A percentile compares a stretch with the other conserved stretches of the same genome.
Evolutionary conservation across 2,888 invertebrate genomes (phyloP).

Genomic region (Epinotia nisella): DNA sequence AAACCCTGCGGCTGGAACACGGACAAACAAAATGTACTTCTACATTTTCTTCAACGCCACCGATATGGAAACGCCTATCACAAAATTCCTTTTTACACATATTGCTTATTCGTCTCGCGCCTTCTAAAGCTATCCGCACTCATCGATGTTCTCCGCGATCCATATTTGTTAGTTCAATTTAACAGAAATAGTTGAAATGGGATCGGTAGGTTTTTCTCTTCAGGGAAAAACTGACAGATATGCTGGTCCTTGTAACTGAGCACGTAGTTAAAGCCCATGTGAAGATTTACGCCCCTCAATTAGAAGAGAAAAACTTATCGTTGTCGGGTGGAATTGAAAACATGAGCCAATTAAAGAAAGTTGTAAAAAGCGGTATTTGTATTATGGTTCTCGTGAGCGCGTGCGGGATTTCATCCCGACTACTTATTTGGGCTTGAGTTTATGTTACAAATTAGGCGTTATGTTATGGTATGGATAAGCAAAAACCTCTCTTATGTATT

Average conservation of each 20-base stretch:
- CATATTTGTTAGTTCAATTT: slow-evolving; percentile 34
- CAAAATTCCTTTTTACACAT: slow-evolving; percentile 3
- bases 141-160: slow-evolving; percentile 16
- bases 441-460: slow-evolving; percentile 30
- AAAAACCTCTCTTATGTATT: slow-evolving; percentile 1
- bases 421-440: slow-evolving; percentile 28
- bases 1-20: slow-evolving; percentile 4
- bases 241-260: slow-evolving; percentile 18
- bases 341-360: slow-evolving; percentile 40
- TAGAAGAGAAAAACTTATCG: slow-evolving; percentile 25
- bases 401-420: slow-evolving; percentile 34
- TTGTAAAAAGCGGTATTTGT: slow-evolving; percentile 37
- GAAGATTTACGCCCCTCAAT: slow-evolving; percentile 16
- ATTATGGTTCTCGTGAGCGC: slow-evolving; percentile 31
- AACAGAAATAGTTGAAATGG: slow-evolving; percentile 20
- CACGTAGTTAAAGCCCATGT: slow-evolving; percentile 19
- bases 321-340: slow-evolving; percentile 30
- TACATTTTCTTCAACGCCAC: slow-evolving; percentile 1
- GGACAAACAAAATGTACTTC: slow-evolving; percentile 15
- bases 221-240: slow-evolving; percentile 23
- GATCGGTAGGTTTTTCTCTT: slow-evolving; percentile 14
- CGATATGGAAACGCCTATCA: slow-evolving; percentile 17
- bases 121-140: slow-evolving; percentile 21
- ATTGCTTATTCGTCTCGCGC: neutral
- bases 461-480: slow-evolving; percentile 26